Evolutionary conservation across 2,797 vertebrate species (phyloP).

Genomic region (Coilia nasus): DNA sequence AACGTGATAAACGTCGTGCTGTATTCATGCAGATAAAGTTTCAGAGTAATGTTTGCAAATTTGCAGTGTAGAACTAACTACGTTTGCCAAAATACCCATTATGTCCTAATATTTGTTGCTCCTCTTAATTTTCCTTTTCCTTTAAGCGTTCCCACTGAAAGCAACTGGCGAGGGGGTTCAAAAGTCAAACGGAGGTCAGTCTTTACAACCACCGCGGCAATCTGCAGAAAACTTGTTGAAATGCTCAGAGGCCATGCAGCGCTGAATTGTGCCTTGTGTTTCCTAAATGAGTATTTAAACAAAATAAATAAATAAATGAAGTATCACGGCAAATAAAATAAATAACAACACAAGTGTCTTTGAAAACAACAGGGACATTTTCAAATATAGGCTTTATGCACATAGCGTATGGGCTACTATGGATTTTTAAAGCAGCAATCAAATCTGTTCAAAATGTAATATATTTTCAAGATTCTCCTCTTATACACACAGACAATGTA

Average conservation of each 20-base stretch:
- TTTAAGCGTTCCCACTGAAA: conserved; percentile 52
- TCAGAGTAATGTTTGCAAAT: background rate
- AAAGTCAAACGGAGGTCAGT: conserved; percentile 85
- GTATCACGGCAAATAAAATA: background rate
- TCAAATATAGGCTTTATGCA: no score
- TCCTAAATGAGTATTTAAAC: conserved; percentile 22
- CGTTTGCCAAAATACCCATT: background rate
- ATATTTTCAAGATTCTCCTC: background rate
- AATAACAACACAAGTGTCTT: background rate
- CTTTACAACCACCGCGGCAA: conserved; percentile 63
- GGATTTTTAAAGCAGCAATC: no score
- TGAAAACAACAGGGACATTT: background rate
- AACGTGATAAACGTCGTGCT: background rate
- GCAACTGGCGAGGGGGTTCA: conserved; percentile 66
- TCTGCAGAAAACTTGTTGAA: conserved; percentile 67
- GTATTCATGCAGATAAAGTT: background rate
- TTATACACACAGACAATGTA: background rate
- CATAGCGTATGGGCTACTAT: no score
- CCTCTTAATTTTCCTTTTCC: conserved; percentile 43
- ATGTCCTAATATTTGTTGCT: conserved; percentile 40
- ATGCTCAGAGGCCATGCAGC: conserved; percentile 60
- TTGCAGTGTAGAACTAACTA: background rate
- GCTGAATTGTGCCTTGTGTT: conserved; percentile 39
- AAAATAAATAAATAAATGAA: background rate
- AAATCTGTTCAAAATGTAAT: background rate